Base-by-base conservation (phyloP, 2,888 invertebrate species). In the Acrocera orbiculus region DNA sequence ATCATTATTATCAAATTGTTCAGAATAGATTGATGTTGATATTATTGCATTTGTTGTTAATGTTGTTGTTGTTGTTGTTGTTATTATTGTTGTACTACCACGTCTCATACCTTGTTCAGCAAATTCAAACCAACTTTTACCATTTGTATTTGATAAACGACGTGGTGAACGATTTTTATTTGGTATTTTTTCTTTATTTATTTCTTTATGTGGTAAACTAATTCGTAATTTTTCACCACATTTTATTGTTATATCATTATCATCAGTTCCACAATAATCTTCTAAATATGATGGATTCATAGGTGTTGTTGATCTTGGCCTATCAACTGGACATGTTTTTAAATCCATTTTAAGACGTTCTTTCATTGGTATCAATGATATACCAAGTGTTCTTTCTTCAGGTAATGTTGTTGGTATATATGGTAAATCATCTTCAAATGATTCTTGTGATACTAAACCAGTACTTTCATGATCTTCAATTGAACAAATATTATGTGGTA, bases 341-440 rank as follows among this genome's bases (percentile, higher is more conserved):
- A 71, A 62, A 50, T 71, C 70, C 52, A 65, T 63, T 14, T 63
- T 62, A 30, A 62, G 62, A 30, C 79, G 65, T 51, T 79, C 75
- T 49, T 75, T 75, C 46, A 85, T 72, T 16, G 87, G 85, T 42
- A 86, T 70, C 49, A 87, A 74, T 13, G 83, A 77, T 43, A 85
- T 63, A 16, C 78, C 83, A 40, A 78, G 70, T 11, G 85, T 76
- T 41, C 86, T 72, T 61, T 87, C 87, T 53, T 74, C 68, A 14
- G 87, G 87, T 50, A 87, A 62, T 34, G 86, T 87, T n/a, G 87
- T 86, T 36, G 87, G 86, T 49, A 87, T 73, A 54, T 83, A 86
- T 3, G 87, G 87, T 50, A 87, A 64, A 58, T 83, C 82, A 47
- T 79, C 79, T 49, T 85, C 85, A 51, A 82, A 79, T 24, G 85